phyloP scores from a whole-genome alignment of 2,113 vertebrate species.

The Oncorhynchus gorbuscha region DNA sequence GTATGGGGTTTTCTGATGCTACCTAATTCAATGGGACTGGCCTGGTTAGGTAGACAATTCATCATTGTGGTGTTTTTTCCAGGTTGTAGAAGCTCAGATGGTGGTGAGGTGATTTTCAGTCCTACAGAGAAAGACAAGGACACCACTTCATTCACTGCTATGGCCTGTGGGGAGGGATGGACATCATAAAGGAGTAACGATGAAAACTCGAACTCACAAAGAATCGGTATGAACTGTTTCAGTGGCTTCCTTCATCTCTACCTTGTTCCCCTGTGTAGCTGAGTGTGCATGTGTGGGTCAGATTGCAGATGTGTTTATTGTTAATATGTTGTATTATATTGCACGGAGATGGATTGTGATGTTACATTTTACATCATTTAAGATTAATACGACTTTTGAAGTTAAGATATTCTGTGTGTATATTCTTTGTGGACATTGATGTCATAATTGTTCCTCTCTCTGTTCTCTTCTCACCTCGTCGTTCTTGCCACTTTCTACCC shows the following conservation, averaged over 20 bases:
- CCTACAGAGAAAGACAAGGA: constrained; percentile 47
- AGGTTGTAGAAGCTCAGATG: constrained; percentile 55
- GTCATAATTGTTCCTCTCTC: background rate
- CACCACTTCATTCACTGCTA: constrained; percentile 55
- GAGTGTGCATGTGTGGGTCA: background rate
- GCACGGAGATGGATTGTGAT: background rate
- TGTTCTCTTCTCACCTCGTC: background rate
- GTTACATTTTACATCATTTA: background rate
- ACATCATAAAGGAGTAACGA: constrained; percentile 63
- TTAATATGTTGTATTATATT: background rate
- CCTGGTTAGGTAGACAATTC: background rate
- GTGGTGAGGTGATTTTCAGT: constrained; percentile 33
- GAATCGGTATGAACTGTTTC: constrained; percentile 71
- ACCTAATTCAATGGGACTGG: background rate
- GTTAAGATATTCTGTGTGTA: no score
- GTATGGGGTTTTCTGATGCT: background rate
- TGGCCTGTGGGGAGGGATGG: constrained; percentile 70
- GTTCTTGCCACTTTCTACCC: background rate
- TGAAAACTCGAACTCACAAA: constrained; percentile 83
- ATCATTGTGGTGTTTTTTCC: constrained; percentile 45
- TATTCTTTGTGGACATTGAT: no score
- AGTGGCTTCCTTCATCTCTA: background rate
- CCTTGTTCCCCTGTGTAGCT: background rate
- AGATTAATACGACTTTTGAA: background rate
- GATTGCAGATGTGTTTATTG: background rate